Evolutionary conservation across 1,140 invertebrate genomes (phyloP), one percentile per base, ranked within the genome.

Genomic region (Drosophila setifemur): DNA sequence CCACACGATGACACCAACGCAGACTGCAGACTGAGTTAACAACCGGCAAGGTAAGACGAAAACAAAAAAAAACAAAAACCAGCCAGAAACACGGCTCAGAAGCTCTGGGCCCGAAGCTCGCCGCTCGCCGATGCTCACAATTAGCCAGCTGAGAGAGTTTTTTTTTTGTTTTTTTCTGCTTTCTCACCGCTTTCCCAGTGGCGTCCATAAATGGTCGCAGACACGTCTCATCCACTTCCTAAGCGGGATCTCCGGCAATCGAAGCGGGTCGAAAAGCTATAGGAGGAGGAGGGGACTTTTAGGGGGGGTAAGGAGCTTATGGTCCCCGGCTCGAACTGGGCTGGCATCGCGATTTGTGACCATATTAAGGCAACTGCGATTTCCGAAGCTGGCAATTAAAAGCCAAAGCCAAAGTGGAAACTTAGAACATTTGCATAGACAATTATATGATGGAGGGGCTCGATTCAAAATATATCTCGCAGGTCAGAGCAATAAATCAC

Each of bases 321-420:
- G 68, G 69, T 64, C 44, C 45, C 47, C 52, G 39, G 40, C 42
- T 63, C 53, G 57, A 49, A 74, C 53, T 73, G 54, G 14, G 26
- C 63, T 33, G 45, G 64, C 40, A 54, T 31, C 55, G 73, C 49
- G 79, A 31, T 75, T 66, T 81, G 48, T 75, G 81, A 66, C 81
- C 81, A 86, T 86, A 86, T 86, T 73, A 39, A 76, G 81, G 57
- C 75, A 86, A 83, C 73, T 73, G 63, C 63, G 81, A 81, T 86
- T 86, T 74, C 74, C 79, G 57, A 73, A 52, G 81, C 75, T 72
- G 72, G 81, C 71, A 86, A 86, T 86, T 86, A 86, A 86, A 81
- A 86, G 47, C 52, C 74, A 67, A 28, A 72, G 69, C 63, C 72
- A 69, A 57, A 81, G 73, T 68, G 37, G 78, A 69, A 69, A 69